Conservation (phyloP, 2,888 invertebrate species). For the Ormyrus labotus region DNA sequence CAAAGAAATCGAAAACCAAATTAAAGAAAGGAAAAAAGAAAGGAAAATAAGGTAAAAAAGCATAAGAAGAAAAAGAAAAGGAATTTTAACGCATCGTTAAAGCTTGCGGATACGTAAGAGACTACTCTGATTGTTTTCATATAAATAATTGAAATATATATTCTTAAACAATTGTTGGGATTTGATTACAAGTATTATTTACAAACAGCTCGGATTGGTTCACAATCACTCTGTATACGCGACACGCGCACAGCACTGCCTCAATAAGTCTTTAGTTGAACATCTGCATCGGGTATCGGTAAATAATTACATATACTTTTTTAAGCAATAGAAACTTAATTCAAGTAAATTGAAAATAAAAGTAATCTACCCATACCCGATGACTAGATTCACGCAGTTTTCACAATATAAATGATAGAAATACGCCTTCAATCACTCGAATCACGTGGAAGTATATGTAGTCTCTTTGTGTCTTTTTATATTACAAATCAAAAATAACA, state of each 20-base stretch:
- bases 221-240: constrained; percentile 65
- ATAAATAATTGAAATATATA: constrained; percentile 75
- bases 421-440: constrained; percentile 42
- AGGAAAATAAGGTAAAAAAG: constrained; percentile 52
- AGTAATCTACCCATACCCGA: constrained; percentile 48
- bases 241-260: constrained; percentile 53
- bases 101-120: constrained; percentile 16
- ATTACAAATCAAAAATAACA: constrained; percentile 31
- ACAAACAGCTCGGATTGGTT: constrained; percentile 70
- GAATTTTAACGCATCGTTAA: constrained; percentile 1
- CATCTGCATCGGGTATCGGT: constrained; percentile 52
- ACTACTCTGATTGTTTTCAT: constrained; percentile 56
- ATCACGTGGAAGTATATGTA: constrained; percentile 53
- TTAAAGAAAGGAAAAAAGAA: constrained; percentile 47
- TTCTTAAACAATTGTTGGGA: constrained; percentile 72
- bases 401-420: constrained; percentile 38
- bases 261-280: constrained; percentile 46
- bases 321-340: constrained; percentile 26
- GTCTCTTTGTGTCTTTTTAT: constrained; percentile 21
- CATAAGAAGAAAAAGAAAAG: not conserved
- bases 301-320: constrained; percentile 14
- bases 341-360: constrained; percentile 10
- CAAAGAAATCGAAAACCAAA: constrained; percentile 51
- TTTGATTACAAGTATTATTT: constrained; percentile 67
- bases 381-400: constrained; percentile 41